Percentiles rank a stretch among this genome's conserved stretches.
Evolutionary conservation across 2,797 vertebrate species (phyloP).

Genomic region (Margarornis squamiger): DNA sequence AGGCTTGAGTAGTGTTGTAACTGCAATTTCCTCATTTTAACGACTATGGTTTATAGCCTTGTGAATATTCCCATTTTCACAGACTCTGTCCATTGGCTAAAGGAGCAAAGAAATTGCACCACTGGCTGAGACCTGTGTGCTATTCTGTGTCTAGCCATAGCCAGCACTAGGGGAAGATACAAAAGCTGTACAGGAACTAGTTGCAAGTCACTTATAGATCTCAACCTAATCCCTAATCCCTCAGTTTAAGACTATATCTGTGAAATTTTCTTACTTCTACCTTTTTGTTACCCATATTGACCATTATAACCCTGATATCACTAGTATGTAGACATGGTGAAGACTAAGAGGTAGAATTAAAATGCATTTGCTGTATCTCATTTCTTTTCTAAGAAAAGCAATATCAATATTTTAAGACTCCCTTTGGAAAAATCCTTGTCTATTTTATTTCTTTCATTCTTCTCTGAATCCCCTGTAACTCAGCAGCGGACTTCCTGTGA

Average conservation of each 20-base stretch:
- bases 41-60: not conserved
- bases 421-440: not conserved
- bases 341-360: not conserved
- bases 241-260: not conserved
- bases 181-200: not conserved
- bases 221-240: not conserved
- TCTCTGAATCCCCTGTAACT: not conserved
- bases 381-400: not conserved
- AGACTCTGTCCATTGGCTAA: not conserved
- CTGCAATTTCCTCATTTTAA: constrained; percentile 1
- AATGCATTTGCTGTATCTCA: not conserved
- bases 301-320: not conserved
- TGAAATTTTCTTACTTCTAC: not conserved
- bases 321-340: not conserved
- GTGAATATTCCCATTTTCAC: not conserved
- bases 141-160: not conserved
- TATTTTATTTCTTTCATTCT: not conserved
- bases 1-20: not conserved
- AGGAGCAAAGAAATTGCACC: not conserved
- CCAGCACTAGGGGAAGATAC: not conserved
- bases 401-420: not conserved
- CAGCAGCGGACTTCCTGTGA: not conserved
- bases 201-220: not conserved
- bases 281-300: not conserved
- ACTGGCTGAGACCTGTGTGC: not conserved